Evolutionary conservation across 2,888 invertebrate genomes (phyloP), one percentile per base, ranked within the genome.

Genomic region (Meteorus cinctellus): DNA sequence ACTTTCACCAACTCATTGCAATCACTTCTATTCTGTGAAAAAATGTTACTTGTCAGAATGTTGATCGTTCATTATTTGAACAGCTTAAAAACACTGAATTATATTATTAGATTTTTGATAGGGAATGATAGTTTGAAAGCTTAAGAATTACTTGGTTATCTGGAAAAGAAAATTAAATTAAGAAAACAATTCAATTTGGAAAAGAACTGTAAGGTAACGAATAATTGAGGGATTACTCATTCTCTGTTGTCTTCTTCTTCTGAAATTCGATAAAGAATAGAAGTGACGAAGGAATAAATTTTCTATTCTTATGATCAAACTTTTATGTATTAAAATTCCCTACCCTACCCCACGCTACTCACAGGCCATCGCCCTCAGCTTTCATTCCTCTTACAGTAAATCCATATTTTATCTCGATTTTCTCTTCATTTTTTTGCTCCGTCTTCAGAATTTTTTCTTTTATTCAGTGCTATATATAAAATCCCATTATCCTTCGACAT

Each of bases 401-500:
- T 65, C 41, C 41, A 41, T 41, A 41, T 41, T 12, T 41, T 34
- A 34, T n/a, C 36, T 19, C 19, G 36, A 19, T 65, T 14, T 27
- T 67, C 67, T 5, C 24, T 55, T 12, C 8, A 55, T 48, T 55
- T 69, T 24, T 34, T 48, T 10, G 41, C 19, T 36, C 29, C 3
- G 51, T 55, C 19, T 34, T 69, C 19, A n/a, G 10, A 4, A 27
- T 27, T 60, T 60, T 4, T 60, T 24, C 29, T 60, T 63, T 34
- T 24, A 34, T 51, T 24, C 41, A 29, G 16, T 24, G n/a, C 36
- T 41, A 41, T 29, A 51, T 51, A 16, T 41, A 34, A 29, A 27
- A 67, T 73, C n/a, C 45, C 29, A 73, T 73, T 73, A 66, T 73
- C 34, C 36, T 51, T 45, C 59, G 34, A 19, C 45, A 66, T 41